Evolutionary conservation across 2,797 vertebrate species (phyloP).

Genomic region (Yasuhikotakia modesta): DNA sequence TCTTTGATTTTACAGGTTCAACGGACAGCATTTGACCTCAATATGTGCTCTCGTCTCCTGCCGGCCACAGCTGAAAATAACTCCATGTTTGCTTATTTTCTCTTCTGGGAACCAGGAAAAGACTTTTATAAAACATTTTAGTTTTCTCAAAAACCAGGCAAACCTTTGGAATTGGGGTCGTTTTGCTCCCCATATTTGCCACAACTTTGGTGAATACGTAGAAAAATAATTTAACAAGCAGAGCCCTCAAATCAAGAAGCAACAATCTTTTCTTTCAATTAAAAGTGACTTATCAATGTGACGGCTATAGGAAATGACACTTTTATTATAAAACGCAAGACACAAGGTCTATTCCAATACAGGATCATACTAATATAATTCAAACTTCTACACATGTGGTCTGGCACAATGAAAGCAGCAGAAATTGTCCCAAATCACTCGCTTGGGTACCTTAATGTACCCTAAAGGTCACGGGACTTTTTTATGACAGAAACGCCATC

Average conservation of each 20-base stretch:
- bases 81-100: slow-evolving; percentile 37
- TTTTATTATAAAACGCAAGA: not conserved
- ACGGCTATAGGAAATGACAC: not conserved
- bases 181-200: slow-evolving; percentile 18
- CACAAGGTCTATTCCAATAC: not conserved
- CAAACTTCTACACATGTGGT: not conserved
- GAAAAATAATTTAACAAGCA: slow-evolving; percentile 17
- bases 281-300: slow-evolving; percentile 2
- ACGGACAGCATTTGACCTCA: slow-evolving; percentile 45
- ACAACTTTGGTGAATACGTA: slow-evolving; percentile 10
- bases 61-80: slow-evolving; percentile 12
- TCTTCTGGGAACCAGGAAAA: slow-evolving; percentile 15
- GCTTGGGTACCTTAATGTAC: not conserved
- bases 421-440: not conserved
- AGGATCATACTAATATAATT: not conserved
- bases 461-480: slow-evolving; percentile 42
- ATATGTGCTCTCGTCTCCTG: slow-evolving; percentile 33
- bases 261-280: slow-evolving; percentile 8
- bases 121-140: slow-evolving; percentile 9
- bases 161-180: slow-evolving; percentile 27
- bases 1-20: slow-evolving; percentile 33
- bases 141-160: slow-evolving; percentile 32
- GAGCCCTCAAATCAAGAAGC: not conserved
- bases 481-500: slow-evolving; percentile 39
- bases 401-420: not conserved